phyloP scores from a whole-genome alignment of 2,797 vertebrate genomes.

The Acanthurus tractus region DNA sequence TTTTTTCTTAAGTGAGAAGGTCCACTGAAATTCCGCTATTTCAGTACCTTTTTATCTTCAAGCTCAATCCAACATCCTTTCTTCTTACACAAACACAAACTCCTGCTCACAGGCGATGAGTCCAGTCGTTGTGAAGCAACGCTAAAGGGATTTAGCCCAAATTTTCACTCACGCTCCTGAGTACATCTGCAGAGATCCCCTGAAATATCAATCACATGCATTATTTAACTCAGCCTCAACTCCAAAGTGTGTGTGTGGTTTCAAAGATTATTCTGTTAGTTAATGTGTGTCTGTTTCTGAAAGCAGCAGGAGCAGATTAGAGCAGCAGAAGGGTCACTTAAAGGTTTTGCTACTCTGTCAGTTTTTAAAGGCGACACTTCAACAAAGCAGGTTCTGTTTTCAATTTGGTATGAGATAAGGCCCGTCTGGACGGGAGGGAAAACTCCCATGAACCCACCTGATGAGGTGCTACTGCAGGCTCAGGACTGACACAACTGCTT shows the following conservation, averaged over 20 bases:
- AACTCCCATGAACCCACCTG: conserved; percentile 28
- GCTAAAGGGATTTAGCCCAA: neutral
- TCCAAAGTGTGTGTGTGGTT: conserved; percentile 7
- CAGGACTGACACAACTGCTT: neutral
- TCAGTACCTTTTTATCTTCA: neutral
- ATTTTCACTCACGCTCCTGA: neutral
- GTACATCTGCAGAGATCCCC: neutral
- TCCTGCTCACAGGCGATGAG: neutral
- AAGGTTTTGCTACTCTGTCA: conserved; percentile 16
- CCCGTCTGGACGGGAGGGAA: conserved; percentile 24
- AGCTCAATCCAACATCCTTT: neutral
- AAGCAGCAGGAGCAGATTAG: neutral
- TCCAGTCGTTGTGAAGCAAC: neutral
- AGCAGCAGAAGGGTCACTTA: conserved; percentile 13
- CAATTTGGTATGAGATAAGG: conserved; percentile 62
- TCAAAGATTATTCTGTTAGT: neutral
- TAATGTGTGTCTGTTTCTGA: neutral
- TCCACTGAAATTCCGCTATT: neutral
- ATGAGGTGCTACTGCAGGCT: conserved; percentile 45
- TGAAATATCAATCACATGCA: neutral
- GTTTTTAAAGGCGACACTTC: conserved; percentile 16
- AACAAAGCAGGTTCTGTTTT: conserved; percentile 47
- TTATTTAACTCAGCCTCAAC: neutral
- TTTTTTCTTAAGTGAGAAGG: neutral
- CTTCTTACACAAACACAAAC: neutral